A percentile compares a stretch with the other conserved stretches of the same genome.
These are phyloP conservation scores for Rissa tridactyla DNA, from an alignment of 2,113 vertebrate genomes.

Conservation along the genomic window DNA sequence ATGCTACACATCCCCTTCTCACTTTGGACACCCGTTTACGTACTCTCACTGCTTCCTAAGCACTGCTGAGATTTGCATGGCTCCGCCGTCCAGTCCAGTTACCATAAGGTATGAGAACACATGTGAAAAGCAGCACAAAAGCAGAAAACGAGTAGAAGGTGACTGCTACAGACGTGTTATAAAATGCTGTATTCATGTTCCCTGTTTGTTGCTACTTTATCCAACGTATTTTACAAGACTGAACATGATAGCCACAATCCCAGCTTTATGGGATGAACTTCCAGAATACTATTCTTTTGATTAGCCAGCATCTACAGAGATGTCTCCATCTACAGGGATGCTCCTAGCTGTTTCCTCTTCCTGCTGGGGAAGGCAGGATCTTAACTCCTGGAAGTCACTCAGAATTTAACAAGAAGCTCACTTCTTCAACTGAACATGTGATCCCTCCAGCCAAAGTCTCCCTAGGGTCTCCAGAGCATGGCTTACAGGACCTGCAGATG, in stretches of 20 bases:
- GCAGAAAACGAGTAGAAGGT: background rate
- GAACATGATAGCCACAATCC: background rate
- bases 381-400: background rate
- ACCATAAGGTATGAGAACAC: background rate
- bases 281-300: background rate
- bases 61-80: background rate
- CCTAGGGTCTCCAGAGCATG: background rate
- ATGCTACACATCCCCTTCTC: background rate
- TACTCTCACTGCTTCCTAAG: background rate
- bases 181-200: background rate
- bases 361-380: background rate
- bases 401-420: background rate
- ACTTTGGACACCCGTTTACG: background rate
- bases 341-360: background rate
- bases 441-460: background rate
- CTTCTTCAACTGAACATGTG: background rate
- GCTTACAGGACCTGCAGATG: background rate
- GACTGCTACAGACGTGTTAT: background rate
- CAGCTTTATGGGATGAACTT: background rate
- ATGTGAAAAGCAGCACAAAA: background rate
- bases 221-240: background rate
- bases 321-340: background rate
- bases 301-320: background rate
- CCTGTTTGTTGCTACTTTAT: background rate
- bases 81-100: background rate